phyloP scores from a whole-genome alignment of 1,140 invertebrate species.

The Pseudomyrmex gracilis region DNA sequence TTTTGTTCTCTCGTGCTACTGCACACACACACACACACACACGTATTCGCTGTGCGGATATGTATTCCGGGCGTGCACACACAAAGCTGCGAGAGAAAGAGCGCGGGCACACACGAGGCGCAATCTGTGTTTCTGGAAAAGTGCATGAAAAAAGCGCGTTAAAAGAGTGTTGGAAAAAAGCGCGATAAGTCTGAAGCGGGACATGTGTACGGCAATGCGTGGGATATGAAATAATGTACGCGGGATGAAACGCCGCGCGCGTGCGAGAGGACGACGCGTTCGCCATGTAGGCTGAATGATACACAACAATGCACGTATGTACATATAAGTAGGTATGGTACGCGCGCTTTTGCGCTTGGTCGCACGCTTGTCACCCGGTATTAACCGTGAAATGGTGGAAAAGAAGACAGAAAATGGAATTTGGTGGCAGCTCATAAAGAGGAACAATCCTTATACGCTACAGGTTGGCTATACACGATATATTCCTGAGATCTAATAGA shows the following conservation, averaged over 20 bases:
- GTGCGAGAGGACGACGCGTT: not conserved
- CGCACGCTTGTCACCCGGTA: slow-evolving; percentile 12
- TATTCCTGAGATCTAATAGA: not conserved
- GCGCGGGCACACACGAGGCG: not conserved
- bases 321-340: slow-evolving; percentile 1
- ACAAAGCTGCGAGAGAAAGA: not conserved
- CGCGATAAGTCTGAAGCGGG: slow-evolving; percentile 8
- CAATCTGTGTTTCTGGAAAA: slow-evolving; percentile 29
- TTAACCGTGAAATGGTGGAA: slow-evolving; percentile 34
- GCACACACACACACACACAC: not conserved
- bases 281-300: not conserved
- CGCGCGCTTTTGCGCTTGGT: slow-evolving; percentile 30
- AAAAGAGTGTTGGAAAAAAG: not conserved
- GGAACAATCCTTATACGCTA: slow-evolving; percentile 35
- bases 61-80: not conserved
- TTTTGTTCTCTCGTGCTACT: slow-evolving; percentile 3
- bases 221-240: slow-evolving; percentile 37
- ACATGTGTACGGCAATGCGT: not conserved
- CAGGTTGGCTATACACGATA: not conserved
- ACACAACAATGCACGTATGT: not conserved
- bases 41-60: slow-evolving; percentile 4
- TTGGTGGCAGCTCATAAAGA: slow-evolving; percentile 62
- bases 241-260: too few relatives aligned
- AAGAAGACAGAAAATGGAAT: slow-evolving; percentile 51
- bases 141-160: slow-evolving; percentile 7